These are phyloP conservation scores for Branchellion lobata DNA, from an alignment of 2,888 invertebrate species.

Conservation along the genomic window DNA sequence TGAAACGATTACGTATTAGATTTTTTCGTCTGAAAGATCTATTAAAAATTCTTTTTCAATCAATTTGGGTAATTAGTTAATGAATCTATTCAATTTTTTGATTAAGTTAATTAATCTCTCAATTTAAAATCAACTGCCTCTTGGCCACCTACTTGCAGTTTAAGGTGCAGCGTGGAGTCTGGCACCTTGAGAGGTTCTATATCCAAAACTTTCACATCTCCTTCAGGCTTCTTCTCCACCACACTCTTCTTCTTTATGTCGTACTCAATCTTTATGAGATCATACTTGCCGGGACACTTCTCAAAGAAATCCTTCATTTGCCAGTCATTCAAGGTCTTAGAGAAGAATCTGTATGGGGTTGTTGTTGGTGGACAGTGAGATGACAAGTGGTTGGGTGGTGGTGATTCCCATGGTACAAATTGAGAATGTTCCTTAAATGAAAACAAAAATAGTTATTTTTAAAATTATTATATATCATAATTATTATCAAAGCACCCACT, in stretches of 20 bases:
- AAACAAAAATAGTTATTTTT: too few relatives aligned
- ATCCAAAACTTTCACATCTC: background rate
- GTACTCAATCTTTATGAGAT: conserved; percentile 63
- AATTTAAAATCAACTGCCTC: too few relatives aligned
- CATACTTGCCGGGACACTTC: conserved; percentile 64
- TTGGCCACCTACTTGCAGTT: conserved; percentile 60
- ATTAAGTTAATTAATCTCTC: too few relatives aligned
- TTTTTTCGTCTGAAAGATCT: too few relatives aligned
- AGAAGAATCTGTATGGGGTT: conserved; percentile 60
- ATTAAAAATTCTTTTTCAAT: background rate
- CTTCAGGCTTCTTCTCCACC: background rate
- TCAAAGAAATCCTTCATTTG: conserved; percentile 58
- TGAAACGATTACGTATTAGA: background rate
- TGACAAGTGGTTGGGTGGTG: background rate
- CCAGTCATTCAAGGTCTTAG: conserved; percentile 65
- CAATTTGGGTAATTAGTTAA: background rate
- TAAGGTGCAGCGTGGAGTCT: conserved; percentile 60
- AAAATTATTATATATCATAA: too few relatives aligned
- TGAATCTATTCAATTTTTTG: too few relatives aligned
- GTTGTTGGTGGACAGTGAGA: background rate
- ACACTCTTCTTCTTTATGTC: conserved; percentile 3
- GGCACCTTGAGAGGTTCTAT: conserved; percentile 53
- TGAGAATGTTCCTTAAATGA: too few relatives aligned
- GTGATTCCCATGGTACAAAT: background rate
- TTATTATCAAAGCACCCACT: too few relatives aligned